phyloP scores from a whole-genome alignment of 2,797 vertebrate species.

The Coilia nasus region DNA sequence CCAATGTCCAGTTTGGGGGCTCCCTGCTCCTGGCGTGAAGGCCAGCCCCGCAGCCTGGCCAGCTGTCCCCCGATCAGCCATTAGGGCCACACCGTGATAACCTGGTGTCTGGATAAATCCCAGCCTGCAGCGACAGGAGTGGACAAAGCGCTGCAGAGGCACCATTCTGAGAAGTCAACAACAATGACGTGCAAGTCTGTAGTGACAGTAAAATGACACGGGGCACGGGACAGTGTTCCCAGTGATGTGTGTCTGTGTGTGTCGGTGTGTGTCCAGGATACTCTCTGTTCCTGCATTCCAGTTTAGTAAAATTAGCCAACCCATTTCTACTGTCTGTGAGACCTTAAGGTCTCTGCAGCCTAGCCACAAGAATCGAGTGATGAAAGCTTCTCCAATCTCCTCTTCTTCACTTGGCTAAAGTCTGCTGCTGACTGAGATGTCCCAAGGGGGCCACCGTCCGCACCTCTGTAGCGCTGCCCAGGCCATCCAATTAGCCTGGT shows the following conservation, averaged over 20 bases:
- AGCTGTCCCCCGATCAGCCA: neutral
- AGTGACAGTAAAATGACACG: too few species aligned
- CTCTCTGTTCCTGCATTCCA: too few species aligned
- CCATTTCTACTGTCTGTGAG: too few species aligned
- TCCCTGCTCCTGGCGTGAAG: neutral
- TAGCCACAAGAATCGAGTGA: too few species aligned
- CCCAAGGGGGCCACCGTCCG: too few species aligned
- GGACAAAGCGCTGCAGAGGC: neutral
- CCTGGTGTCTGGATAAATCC: neutral
- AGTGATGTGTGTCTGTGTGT: too few species aligned
- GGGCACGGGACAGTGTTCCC: neutral
- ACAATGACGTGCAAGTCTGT: neutral
- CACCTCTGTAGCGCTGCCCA: neutral
- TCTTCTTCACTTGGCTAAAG: neutral
- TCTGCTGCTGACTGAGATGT: neutral
- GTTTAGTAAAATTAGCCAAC: too few species aligned
- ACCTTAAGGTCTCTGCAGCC: too few species aligned
- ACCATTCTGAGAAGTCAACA: too few species aligned
- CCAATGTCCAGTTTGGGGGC: neutral
- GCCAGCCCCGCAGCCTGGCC: neutral
- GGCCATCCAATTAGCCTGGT: neutral
- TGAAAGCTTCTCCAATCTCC: neutral
- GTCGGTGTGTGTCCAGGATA: too few species aligned
- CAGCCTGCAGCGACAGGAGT: neutral
- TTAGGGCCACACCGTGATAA: neutral